A percentile compares a stretch with the other conserved stretches of the same genome.
phyloP scores from a whole-genome alignment of 2,797 vertebrate species.

The Hypotaenidia okinawae region DNA sequence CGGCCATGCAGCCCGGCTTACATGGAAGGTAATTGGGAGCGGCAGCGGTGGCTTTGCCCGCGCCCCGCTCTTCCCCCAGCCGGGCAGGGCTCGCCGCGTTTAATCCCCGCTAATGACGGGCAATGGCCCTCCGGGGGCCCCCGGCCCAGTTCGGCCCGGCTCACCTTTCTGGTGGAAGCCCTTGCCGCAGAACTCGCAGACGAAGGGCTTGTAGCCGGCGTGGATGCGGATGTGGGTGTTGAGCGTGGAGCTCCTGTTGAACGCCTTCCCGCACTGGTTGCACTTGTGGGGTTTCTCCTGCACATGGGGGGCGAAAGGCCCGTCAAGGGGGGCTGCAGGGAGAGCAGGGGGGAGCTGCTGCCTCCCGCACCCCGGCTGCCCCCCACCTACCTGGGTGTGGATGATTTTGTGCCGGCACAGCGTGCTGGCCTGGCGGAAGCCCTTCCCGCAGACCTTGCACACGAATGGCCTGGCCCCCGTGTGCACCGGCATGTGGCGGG shows the following conservation, averaged over 20 bases:
- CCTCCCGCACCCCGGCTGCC: neutral
- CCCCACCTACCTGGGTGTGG: constrained; percentile 87
- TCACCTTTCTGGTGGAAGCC: constrained; percentile 94
- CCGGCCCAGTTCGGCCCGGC: neutral
- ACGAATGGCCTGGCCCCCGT: constrained; percentile 89
- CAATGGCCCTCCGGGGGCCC: neutral
- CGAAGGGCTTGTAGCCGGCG: constrained; percentile 91
- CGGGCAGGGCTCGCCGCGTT: neutral
- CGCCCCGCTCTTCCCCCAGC: neutral
- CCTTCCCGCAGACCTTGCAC: constrained; percentile 90
- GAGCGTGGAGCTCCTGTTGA: constrained; percentile 91
- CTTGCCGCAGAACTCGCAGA: constrained; percentile 92
- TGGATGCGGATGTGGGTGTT: constrained; percentile 92
- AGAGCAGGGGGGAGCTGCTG: neutral
- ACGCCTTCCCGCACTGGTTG: constrained; percentile 91
- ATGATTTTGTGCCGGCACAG: constrained; percentile 91
- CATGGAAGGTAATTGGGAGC: constrained; percentile 26
- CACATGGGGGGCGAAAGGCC: constrained; percentile 2
- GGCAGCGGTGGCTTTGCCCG: neutral
- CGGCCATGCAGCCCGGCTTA: neutral
- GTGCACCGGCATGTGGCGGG: constrained; percentile 90
- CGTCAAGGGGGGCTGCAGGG: neutral
- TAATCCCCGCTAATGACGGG: constrained; percentile 35
- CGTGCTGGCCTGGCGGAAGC: constrained; percentile 89
- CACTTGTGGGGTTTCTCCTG: constrained; percentile 93